These are phyloP conservation scores for Theonella swinhoei DNA, from an alignment of 37 sponge, comb jelly and placozoan genomes.

Conservation along the genomic window DNA sequence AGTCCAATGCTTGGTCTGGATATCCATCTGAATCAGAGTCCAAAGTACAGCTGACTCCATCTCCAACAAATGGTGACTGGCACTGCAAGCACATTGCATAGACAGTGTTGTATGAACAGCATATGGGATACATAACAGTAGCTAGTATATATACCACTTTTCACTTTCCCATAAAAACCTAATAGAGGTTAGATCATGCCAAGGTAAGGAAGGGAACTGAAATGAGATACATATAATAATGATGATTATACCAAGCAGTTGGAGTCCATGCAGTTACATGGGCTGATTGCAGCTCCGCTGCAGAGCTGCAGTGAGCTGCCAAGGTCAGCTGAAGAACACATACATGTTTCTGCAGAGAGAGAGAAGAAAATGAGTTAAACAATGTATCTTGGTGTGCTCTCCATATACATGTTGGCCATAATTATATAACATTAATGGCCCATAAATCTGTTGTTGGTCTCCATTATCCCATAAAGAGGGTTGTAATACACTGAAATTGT, in stretches of 20 bases:
- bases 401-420: no score
- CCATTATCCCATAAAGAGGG: no score
- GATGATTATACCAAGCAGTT: neutral
- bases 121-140: neutral
- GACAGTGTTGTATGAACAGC: neutral
- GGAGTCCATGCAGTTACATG: neutral
- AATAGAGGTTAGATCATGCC: no score
- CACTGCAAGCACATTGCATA: no score
- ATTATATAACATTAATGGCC: no score
- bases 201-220: no score
- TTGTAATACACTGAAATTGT: no score
- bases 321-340: neutral
- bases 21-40: slow-evolving; percentile 54
- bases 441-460: no score
- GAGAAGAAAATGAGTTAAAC: no score
- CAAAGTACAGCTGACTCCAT: slow-evolving; percentile 50
- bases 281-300: neutral
- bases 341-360: neutral
- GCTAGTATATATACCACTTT: neutral
- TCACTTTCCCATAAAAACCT: neutral
- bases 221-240: no score
- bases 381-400: no score
- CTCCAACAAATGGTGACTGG: slow-evolving; percentile 48
- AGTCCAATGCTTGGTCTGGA: slow-evolving; percentile 38
- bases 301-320: slow-evolving; percentile 1